Percentiles rank a stretch among this genome's conserved stretches.
Conservation (phyloP, 2,113 vertebrate species). For the Rhabdomys dilectus region DNA sequence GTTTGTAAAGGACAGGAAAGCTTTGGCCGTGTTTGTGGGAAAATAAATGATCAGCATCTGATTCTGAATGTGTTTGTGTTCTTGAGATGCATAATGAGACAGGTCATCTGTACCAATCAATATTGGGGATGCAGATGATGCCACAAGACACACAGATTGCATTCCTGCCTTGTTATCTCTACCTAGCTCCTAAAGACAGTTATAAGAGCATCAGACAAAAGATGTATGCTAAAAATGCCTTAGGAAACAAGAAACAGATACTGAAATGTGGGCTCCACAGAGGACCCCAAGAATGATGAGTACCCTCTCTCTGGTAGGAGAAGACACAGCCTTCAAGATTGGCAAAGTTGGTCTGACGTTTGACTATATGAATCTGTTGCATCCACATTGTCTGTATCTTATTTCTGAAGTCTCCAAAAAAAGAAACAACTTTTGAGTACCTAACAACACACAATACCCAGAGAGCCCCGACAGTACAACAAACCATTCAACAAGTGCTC, state of each 20-base stretch:
- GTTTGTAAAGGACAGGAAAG: neutral
- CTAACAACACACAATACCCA: neutral
- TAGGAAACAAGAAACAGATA: neutral
- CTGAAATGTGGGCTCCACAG: neutral
- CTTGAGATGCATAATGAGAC: neutral
- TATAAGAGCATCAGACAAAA: neutral
- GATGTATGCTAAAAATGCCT: neutral
- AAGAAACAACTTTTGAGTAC: neutral
- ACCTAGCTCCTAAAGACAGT: rapidly evolving
- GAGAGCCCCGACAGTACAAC: too few species aligned
- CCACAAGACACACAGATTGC: too few species aligned
- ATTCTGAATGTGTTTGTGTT: neutral
- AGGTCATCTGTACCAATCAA: neutral
- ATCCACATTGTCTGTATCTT: neutral
- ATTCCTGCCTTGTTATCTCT: too few species aligned
- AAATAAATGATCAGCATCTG: neutral
- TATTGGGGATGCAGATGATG: neutral
- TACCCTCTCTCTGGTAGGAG: neutral
- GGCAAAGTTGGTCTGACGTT: neutral
- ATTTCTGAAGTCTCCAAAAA: neutral
- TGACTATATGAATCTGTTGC: neutral
- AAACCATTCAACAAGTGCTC: neutral
- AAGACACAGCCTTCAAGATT: neutral
- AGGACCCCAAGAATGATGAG: rapidly evolving
- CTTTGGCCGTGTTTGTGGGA: neutral